phyloP scores from a whole-genome alignment of 1,140 invertebrate species.

The Wasmannia auropunctata region DNA sequence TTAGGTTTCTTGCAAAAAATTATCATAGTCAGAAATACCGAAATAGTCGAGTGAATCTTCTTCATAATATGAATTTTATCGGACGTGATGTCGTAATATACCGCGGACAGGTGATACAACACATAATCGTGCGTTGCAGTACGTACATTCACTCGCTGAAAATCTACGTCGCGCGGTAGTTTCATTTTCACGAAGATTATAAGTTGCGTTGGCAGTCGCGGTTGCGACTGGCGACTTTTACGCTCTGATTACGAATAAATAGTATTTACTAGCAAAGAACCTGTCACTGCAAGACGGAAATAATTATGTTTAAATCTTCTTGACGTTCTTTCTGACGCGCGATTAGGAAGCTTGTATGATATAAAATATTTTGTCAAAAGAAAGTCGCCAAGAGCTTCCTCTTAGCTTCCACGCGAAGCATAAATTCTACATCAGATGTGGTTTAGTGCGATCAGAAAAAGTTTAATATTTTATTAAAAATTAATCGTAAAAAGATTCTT shows the following conservation, averaged over 20 bases:
- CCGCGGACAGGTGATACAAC: conserved; percentile 32
- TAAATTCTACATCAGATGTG: conserved; percentile 27
- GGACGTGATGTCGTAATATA: conserved; percentile 20
- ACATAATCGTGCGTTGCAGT: conserved; percentile 36
- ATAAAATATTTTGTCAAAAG: neutral
- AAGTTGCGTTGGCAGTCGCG: conserved; percentile 5
- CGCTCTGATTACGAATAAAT: conserved; percentile 40
- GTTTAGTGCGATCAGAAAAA: neutral
- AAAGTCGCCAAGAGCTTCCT: neutral
- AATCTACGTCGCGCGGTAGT: conserved; percentile 11
- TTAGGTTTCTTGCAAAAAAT: neutral
- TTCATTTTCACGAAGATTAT: conserved; percentile 54
- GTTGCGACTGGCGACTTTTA: conserved; percentile 19
- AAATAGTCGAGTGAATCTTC: neutral
- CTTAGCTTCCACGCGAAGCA: neutral
- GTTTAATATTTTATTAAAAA: conserved; percentile 36
- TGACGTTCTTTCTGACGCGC: neutral
- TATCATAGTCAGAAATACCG: neutral
- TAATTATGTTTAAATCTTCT: conserved; percentile 11
- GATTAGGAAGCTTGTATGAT: neutral
- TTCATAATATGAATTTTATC: conserved; percentile 10
- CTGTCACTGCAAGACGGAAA: neutral
- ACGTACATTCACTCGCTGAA: conserved; percentile 14
- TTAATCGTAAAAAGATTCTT: neutral
- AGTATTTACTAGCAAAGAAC: neutral